Base-by-base conservation (phyloP, 1,140 invertebrate species). In the Trichonephila clavata region DNA sequence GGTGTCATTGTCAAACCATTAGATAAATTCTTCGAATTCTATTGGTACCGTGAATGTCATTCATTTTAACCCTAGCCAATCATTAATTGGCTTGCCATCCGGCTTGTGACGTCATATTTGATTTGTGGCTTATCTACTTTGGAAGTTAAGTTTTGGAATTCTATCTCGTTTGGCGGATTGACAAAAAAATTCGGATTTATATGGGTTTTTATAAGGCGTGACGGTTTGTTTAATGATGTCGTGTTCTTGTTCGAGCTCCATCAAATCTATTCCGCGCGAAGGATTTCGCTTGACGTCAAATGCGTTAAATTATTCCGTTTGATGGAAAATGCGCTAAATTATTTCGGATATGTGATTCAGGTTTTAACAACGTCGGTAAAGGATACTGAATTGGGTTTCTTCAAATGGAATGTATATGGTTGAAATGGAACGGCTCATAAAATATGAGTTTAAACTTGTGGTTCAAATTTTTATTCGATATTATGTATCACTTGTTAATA, bases 11-110 rank as follows among this genome's bases (percentile, higher is more conserved):
- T 32, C 16, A 27, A 32, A 32, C 68, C 71, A 77, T 77, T 32
- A 77, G 71, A 77, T 77, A 77, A 77, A 77, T 77, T 77, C 71
- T 77, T 77, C 71, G 27, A 77, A 39, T 77, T 77, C 71, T 77
- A 77, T 77, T 77, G 14, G 27, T 27, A 32, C 32, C 27, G 18
- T 5, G 16, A 39, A 20, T 39, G 27, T 14, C 71, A 77, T 18
- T 77, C 32, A 32, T 27, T 39, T 14, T 77, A 77, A 77, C 71
- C 27, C 24, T 77, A 77, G 32, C 27, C 14, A 18, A 8, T 32
- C 18, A 77, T 77, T 77, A 77, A 39, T 77, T 32, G 71, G 27
- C 6, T 77, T 77, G 32, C 32, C 16, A 32, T 18, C 27, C 18
- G 39, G 27, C 27, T 77, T 6, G 71, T 77, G 71, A 77, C 71